These are phyloP conservation scores for Drosophila setosimentum DNA, from an alignment of 2,888 invertebrate genomes.

Conservation along the genomic window DNA sequence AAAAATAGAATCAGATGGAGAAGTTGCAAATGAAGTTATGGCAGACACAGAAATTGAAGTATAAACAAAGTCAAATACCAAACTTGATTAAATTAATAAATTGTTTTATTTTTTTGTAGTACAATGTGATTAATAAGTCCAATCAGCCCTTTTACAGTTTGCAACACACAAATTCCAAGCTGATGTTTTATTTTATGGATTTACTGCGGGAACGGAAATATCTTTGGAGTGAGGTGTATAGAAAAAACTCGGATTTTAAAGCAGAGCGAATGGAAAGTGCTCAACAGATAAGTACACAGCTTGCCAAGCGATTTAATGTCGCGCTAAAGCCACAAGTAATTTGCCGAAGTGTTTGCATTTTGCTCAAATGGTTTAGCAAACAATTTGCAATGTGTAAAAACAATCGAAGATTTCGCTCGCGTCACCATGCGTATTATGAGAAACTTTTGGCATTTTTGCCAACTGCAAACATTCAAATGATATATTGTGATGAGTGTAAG, in stretches of 20 bases:
- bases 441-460: constrained; percentile 44
- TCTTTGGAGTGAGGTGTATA: constrained; percentile 31
- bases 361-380: constrained; percentile 46
- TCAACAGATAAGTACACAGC: constrained; percentile 13
- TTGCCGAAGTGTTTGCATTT: constrained; percentile 23
- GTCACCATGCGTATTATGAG: constrained; percentile 34
- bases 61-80: background rate
- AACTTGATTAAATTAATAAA: background rate
- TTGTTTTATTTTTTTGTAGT: background rate
- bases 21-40: background rate
- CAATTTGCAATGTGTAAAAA: constrained; percentile 36
- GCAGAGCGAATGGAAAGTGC: constrained; percentile 29
- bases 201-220: constrained; percentile 25
- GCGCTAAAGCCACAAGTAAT: constrained; percentile 19
- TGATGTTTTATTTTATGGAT: constrained; percentile 50
- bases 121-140: constrained; percentile 6
- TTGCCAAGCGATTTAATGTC: constrained; percentile 25
- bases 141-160: constrained; percentile 48
- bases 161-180: constrained; percentile 24
- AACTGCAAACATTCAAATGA: constrained; percentile 24
- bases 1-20: background rate
- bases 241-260: constrained; percentile 18
- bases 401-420: constrained; percentile 14
- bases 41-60: background rate
- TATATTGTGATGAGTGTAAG: constrained; percentile 43